phyloP scores from a whole-genome alignment of 2,888 invertebrate genomes.

The Ophion slaviceki region DNA sequence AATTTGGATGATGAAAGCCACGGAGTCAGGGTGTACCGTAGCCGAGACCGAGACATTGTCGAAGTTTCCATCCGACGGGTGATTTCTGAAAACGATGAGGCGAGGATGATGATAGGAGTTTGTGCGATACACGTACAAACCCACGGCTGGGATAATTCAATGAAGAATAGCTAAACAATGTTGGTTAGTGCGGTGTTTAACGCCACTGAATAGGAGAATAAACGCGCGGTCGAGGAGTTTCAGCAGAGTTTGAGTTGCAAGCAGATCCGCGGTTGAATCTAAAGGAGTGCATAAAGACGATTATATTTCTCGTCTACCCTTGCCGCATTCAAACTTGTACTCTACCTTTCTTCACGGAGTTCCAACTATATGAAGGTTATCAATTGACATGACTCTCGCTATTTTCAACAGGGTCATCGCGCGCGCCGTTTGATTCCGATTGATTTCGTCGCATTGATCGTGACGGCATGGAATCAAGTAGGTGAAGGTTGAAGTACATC shows the following conservation, averaged over 20 bases:
- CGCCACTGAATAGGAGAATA: constrained; percentile 12
- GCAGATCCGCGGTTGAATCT: not conserved
- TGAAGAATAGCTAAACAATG: constrained; percentile 41
- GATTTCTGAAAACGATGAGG: constrained; percentile 35
- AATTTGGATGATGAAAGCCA: constrained; percentile 60
- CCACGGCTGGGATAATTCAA: constrained; percentile 37
- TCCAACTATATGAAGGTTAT: not conserved
- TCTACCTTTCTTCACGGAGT: not conserved
- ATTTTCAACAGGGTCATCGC: too few species aligned
- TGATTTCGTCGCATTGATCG: too few species aligned
- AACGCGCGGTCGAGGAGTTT: constrained; percentile 14
- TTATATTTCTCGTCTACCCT: not conserved
- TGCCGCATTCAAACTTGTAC: not conserved
- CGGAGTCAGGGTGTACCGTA: constrained; percentile 34
- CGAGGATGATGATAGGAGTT: not conserved
- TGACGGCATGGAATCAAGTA: too few species aligned
- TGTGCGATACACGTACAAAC: not conserved
- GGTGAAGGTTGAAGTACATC: too few species aligned
- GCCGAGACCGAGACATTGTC: constrained; percentile 65
- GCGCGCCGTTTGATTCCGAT: too few species aligned
- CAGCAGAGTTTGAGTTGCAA: constrained; percentile 33
- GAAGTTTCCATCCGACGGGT: constrained; percentile 70
- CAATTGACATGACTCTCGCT: too few species aligned
- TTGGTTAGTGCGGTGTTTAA: not conserved
- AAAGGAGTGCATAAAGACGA: not conserved